Evolutionary conservation across 2,888 invertebrate species (phyloP).

Genomic region (Drosophila percnosoma): DNA sequence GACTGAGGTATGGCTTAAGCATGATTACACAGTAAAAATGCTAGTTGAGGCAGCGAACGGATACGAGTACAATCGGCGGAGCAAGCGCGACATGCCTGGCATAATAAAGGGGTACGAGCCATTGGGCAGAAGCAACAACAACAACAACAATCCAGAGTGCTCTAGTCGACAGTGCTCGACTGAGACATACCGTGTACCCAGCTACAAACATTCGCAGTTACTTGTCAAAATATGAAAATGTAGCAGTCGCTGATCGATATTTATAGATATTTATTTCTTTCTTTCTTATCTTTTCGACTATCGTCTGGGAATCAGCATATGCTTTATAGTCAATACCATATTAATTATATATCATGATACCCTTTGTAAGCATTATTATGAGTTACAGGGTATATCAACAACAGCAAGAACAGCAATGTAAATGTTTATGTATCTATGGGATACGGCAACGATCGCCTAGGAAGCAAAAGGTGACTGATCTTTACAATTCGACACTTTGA

Average conservation of each 20-base stretch:
- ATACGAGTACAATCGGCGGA: slow-evolving; percentile 51
- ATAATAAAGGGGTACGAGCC: slow-evolving; percentile 69
- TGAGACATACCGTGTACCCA: background rate
- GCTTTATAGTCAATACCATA: background rate
- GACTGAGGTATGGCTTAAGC: slow-evolving; percentile 58
- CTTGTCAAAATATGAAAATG: background rate
- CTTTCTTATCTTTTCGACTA: no score
- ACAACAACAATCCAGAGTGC: background rate
- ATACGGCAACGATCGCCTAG: slow-evolving; percentile 54
- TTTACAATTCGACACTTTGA: slow-evolving; percentile 79
- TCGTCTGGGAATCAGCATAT: background rate
- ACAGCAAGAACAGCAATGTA: slow-evolving; percentile 49
- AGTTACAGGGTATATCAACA: slow-evolving; percentile 6
- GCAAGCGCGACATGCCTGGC: slow-evolving; percentile 68
- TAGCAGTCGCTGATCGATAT: background rate
- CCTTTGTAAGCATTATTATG: background rate
- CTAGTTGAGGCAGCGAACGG: slow-evolving; percentile 49
- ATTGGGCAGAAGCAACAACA: slow-evolving; percentile 40
- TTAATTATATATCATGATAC: background rate
- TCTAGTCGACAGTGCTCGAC: background rate
- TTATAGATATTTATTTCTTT: background rate
- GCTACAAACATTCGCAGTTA: background rate
- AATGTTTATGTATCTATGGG: slow-evolving; percentile 74
- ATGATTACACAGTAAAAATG: slow-evolving; percentile 63
- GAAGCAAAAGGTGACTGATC: slow-evolving; percentile 75